These are phyloP conservation scores for Pluvialis apricaria DNA, from an alignment of 2,113 vertebrate genomes.

Conservation along the genomic window DNA sequence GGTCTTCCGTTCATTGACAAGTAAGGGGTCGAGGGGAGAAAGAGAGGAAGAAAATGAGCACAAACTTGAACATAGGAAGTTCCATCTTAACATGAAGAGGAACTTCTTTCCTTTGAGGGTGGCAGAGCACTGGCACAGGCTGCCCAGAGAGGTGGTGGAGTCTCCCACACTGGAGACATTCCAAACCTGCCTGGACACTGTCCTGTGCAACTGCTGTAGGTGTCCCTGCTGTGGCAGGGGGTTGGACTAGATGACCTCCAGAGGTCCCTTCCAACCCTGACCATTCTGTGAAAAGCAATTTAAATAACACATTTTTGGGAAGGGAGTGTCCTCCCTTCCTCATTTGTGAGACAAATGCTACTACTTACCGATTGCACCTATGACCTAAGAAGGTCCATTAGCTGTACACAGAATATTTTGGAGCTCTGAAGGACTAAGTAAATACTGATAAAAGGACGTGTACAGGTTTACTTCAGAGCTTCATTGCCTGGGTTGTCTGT, in stretches of 20 bases:
- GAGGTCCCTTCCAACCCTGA: too few relatives aligned
- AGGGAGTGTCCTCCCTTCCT: background rate
- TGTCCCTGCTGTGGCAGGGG: too few relatives aligned
- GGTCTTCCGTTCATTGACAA: background rate
- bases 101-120: too few relatives aligned
- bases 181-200: too few relatives aligned
- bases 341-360: background rate
- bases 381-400: background rate
- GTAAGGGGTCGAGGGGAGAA: background rate
- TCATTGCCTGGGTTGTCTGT: background rate
- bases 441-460: background rate
- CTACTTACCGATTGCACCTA: background rate
- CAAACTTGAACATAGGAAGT: too few relatives aligned
- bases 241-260: too few relatives aligned
- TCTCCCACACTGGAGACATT: too few relatives aligned
- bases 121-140: too few relatives aligned
- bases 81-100: too few relatives aligned
- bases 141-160: too few relatives aligned
- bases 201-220: too few relatives aligned
- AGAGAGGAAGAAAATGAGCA: background rate
- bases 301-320: background rate
- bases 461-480: background rate
- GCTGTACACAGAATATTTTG: background rate
- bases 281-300: background rate
- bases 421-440: background rate